Percentiles rank a stretch among this genome's conserved stretches.
These are phyloP conservation scores for Hypselothyrea guttata DNA, from an alignment of 2,888 invertebrate genomes.

Conservation along the genomic window DNA sequence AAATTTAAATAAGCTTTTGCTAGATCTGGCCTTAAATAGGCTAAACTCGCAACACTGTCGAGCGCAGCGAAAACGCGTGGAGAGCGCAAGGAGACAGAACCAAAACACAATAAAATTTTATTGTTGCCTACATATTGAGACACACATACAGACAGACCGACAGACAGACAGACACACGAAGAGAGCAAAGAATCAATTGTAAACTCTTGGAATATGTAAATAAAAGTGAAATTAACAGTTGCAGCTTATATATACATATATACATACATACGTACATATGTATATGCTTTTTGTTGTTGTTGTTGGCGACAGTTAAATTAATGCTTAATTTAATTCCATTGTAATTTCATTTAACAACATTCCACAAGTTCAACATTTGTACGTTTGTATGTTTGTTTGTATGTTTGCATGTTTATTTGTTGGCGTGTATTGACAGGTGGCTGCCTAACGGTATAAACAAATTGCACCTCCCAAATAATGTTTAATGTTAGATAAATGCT, in stretches of 20 bases:
- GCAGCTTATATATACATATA: too few relatives aligned
- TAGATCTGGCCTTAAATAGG: too few relatives aligned
- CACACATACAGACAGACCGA: too few relatives aligned
- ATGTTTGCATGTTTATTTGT: not conserved
- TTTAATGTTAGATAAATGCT: not conserved
- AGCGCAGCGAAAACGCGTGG: too few relatives aligned
- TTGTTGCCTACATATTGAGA: slow-evolving; percentile 26
- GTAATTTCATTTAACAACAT: slow-evolving; percentile 35
- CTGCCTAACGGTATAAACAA: not conserved
- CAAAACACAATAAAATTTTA: slow-evolving; percentile 47
- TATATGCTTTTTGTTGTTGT: slow-evolving; percentile 3
- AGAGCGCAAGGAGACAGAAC: slow-evolving; percentile 11
- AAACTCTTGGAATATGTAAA: slow-evolving; percentile 42
- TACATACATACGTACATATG: too few relatives aligned
- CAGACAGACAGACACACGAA: slow-evolving; percentile 4
- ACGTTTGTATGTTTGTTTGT: not conserved
- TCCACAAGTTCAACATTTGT: slow-evolving; percentile 3
- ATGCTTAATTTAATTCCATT: slow-evolving; percentile 36
- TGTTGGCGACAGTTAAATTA: slow-evolving; percentile 32
- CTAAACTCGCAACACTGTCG: too few relatives aligned
- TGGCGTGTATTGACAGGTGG: slow-evolving; percentile 13
- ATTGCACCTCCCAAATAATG: not conserved
- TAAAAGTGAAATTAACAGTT: slow-evolving; percentile 63
- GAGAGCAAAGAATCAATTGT: slow-evolving; percentile 30
- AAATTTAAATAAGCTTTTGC: too few relatives aligned